Base-by-base conservation (phyloP, 2,113 vertebrate genomes). In the Pteropus alecto region DNA sequence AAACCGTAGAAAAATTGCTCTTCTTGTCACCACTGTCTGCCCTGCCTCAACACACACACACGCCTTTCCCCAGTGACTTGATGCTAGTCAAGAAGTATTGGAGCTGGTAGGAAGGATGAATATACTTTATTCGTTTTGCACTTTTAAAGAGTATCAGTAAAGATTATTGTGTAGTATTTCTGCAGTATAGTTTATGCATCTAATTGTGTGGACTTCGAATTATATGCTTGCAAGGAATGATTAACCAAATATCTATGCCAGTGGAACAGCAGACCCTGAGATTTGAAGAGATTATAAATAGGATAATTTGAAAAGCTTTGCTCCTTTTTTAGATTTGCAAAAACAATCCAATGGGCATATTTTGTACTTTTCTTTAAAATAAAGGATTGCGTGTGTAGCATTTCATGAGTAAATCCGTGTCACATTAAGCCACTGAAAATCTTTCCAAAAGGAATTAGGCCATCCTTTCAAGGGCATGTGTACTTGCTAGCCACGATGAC, bases 391-490 rank as follows among this genome's bases (percentile, higher is more conserved):
- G 2, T 94, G 73, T 82, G 9, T 18, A 79, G 26, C 68, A 76
- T 85, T 93, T 96, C 60, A 35, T 58, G n/a, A 91, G 68, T 94
- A 95, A 96, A 89, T 90, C 67, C 5, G 3, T 97, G 86, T 91
- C 95, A 71, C 71, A 91, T 89, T 95, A 21, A 43, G 63, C 77
- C n/a, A 87, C 68, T 83, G 94, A 77, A 97, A 83, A 58, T 87
- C 91, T 95, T 96, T 97, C 81, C 85, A 89, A 96, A 96, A 97
- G 77, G 43, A 96, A 96, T 90, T 94, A 97, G 93, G 43, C 83
- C 94, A 92, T 94, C 58, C 48, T 97, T 96, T 97, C 88, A 97
- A 92, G 89, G 86, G 89, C 85, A 26, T 43, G n/a, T 94, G 61
- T 94, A 86, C 60, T 92, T 85, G 79, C 84, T 35, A 94, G 68